Percentiles rank a stretch among this genome's conserved stretches.
Conservation (phyloP, 2,113 vertebrate species). For the Rafetus swinhoei region DNA sequence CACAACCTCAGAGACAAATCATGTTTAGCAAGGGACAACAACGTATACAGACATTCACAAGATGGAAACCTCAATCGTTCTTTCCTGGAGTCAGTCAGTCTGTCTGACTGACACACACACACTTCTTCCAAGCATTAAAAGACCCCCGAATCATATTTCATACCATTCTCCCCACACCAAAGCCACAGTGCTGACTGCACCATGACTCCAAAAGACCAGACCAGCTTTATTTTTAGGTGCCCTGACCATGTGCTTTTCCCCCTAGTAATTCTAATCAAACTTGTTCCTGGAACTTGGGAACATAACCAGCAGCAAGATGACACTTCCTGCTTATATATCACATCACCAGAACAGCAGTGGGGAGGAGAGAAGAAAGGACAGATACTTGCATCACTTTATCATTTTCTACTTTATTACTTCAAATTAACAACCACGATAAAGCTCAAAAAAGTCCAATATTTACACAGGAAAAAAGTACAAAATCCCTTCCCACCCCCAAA, state of each 20-base stretch:
- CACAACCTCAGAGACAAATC: not conserved
- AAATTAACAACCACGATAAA: constrained; percentile 91
- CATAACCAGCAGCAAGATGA: not conserved
- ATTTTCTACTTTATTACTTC: constrained; percentile 92
- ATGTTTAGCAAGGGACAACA: accelerated
- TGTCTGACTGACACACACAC: not conserved
- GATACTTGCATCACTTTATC: constrained; percentile 75
- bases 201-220: constrained; percentile 2
- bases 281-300: constrained; percentile 55
- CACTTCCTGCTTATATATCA: not conserved
- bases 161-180: constrained; percentile 8
- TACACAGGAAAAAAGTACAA: constrained; percentile 92
- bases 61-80: accelerated
- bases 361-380: constrained; percentile 40
- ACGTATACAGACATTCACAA: accelerated
- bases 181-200: not conserved
- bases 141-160: constrained; percentile 43
- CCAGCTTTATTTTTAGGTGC: constrained; percentile 54
- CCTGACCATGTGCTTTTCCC: not conserved
- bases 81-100: not conserved
- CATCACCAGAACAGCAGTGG: not conserved
- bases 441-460: constrained; percentile 91
- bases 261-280: constrained; percentile 49
- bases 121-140: not conserved
- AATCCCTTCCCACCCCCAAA: constrained; percentile 82